A percentile compares a stretch with the other conserved stretches of the same genome.
These are phyloP conservation scores for Ivindomyrus marchei DNA, from an alignment of 2,113 vertebrate species.

Conservation along the genomic window DNA sequence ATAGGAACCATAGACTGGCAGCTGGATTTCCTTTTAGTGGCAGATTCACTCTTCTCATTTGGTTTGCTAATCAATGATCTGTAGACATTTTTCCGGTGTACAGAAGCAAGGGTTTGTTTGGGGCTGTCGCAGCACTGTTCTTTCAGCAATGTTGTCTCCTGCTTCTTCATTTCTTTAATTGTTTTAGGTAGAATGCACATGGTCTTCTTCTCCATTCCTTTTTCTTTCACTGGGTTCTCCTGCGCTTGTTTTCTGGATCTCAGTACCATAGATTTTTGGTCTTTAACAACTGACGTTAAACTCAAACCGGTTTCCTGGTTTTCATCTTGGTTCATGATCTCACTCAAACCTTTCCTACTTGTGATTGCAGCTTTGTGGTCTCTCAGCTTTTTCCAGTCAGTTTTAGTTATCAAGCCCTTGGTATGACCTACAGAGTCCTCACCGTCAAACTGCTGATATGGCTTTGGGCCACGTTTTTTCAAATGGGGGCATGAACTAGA, in stretches of 20 bases:
- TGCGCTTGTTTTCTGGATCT: conserved; percentile 77
- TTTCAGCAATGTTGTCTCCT: conserved; percentile 30
- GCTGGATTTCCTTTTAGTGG: conserved; percentile 73
- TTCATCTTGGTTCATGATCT: conserved; percentile 16
- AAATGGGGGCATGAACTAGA: conserved; percentile 57
- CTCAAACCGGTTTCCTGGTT: conserved; percentile 13
- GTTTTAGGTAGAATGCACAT: conserved; percentile 46
- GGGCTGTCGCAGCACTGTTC: background rate
- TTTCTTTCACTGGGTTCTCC: conserved; percentile 70
- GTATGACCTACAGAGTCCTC: conserved; percentile 38
- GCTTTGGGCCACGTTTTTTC: conserved; percentile 49
- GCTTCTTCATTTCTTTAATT: conserved; percentile 50
- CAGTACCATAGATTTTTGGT: conserved; percentile 83
- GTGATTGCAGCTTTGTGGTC: conserved; percentile 11
- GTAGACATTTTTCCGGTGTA: conserved; percentile 24
- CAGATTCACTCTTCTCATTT: conserved; percentile 38
- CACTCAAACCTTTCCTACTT: conserved; percentile 18
- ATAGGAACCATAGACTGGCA: conserved; percentile 57
- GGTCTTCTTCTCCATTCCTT: conserved; percentile 58
- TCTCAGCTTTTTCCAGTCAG: conserved; percentile 24
- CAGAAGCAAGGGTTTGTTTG: conserved; percentile 14
- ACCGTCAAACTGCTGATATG: background rate
- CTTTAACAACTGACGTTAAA: conserved; percentile 49
- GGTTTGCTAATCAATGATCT: conserved; percentile 31
- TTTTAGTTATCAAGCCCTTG: conserved; percentile 41